Evolutionary conservation across 2,888 invertebrate species (phyloP).

Genomic region (Caenorhabditis sp.): DNA sequence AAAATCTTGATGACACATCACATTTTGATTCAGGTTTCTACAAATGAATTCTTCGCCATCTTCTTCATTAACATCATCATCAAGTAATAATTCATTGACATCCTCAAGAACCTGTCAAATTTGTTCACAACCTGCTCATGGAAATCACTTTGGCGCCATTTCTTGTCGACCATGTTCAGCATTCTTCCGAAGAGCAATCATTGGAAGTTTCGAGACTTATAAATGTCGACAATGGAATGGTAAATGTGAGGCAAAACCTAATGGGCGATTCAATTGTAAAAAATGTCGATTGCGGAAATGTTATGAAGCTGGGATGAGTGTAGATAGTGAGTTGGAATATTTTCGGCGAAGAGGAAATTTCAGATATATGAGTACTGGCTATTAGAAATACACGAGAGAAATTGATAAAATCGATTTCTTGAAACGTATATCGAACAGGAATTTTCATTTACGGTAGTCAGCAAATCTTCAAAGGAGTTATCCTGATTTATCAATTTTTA

Average conservation of each 20-base stretch:
- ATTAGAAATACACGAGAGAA: no score
- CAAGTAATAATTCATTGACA: no score
- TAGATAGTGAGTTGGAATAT: conserved; percentile 8
- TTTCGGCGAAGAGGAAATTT: no score
- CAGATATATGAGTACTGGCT: no score
- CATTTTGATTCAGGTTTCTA: no score
- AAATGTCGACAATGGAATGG: background rate
- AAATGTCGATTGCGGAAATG: conserved; percentile 6
- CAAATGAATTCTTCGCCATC: background rate
- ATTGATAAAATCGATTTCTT: no score
- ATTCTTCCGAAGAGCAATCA: background rate
- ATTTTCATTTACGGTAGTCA: no score
- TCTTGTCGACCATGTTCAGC: background rate
- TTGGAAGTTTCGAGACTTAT: background rate
- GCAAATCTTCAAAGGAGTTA: no score
- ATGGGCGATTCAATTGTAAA: conserved; percentile 9
- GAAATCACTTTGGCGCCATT: background rate
- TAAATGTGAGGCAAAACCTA: background rate
- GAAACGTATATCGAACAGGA: no score
- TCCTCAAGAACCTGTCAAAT: background rate
- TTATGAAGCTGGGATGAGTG: conserved; percentile 5
- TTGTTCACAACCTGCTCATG: background rate
- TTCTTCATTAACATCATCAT: background rate
- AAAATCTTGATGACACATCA: no score
- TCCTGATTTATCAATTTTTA: no score